These are phyloP conservation scores for Turritopsis rubra DNA, from an alignment of 30 jellyfish, hydroid and myxozoan genomes.

Conservation along the genomic window DNA sequence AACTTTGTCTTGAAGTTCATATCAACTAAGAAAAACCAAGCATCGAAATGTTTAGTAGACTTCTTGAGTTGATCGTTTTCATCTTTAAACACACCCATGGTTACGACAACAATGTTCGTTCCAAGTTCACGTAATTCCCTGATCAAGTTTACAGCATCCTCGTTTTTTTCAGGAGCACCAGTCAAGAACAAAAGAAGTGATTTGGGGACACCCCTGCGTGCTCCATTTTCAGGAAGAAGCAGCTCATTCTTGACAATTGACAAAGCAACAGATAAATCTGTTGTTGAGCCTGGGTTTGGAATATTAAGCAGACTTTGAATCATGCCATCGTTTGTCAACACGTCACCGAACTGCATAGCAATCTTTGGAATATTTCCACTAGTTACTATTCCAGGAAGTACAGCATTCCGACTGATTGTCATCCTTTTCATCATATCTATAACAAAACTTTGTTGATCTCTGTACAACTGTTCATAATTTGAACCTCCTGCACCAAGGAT, in stretches of 20 bases:
- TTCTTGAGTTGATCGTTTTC: slow-evolving; percentile 20
- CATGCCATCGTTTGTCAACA: neutral
- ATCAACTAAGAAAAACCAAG: slow-evolving; percentile 49
- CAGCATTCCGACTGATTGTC: slow-evolving; percentile 32
- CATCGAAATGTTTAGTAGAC: slow-evolving; percentile 25
- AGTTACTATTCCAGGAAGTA: slow-evolving; percentile 35
- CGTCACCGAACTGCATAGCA: slow-evolving; percentile 32
- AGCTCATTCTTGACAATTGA: slow-evolving; percentile 50
- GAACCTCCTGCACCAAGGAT: slow-evolving; percentile 60
- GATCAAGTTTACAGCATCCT: neutral
- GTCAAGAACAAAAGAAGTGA: slow-evolving; percentile 48
- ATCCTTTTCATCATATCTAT: slow-evolving; percentile 23
- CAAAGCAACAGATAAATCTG: slow-evolving; percentile 39
- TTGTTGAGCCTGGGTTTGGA: slow-evolving; percentile 9
- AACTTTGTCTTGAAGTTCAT: slow-evolving; percentile 30
- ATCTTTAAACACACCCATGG: slow-evolving; percentile 26
- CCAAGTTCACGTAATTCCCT: neutral
- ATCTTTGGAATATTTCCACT: slow-evolving; percentile 29
- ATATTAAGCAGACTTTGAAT: neutral
- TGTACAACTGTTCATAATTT: slow-evolving; percentile 19
- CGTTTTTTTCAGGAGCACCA: neutral
- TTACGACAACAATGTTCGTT: slow-evolving; percentile 40
- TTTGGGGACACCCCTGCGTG: slow-evolving; percentile 56
- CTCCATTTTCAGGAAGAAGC: slow-evolving; percentile 60
- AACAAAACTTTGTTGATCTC: slow-evolving; percentile 40